phyloP scores from a whole-genome alignment of 2,113 vertebrate species.

The Eupsittula cactorum region DNA sequence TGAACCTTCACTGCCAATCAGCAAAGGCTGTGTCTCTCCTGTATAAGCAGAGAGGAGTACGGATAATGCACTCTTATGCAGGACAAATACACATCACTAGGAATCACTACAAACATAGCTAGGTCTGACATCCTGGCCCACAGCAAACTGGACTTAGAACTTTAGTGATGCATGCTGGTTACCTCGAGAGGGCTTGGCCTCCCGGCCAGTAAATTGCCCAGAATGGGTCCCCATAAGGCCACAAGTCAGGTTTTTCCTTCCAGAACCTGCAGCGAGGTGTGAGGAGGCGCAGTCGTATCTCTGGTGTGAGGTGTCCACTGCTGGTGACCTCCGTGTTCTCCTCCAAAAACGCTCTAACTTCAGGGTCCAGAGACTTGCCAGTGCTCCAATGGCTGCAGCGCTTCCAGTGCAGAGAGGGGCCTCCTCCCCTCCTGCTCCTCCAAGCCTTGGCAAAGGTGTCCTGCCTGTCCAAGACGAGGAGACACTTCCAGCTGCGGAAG shows the following conservation, averaged over 20 bases:
- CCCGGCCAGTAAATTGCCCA: slow-evolving; percentile 98
- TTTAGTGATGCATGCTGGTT: not conserved
- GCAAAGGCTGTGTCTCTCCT: not conserved
- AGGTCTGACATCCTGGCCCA: not conserved
- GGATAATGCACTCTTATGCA: not conserved
- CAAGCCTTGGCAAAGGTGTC: not conserved
- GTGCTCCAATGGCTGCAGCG: not conserved
- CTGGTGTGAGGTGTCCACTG: slow-evolving; percentile 84
- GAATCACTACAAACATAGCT: not conserved
- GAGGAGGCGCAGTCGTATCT: slow-evolving; percentile 86
- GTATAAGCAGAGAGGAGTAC: not conserved
- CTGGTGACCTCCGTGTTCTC: slow-evolving; percentile 85
- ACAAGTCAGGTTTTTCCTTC: slow-evolving; percentile 84
- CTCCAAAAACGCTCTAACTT: slow-evolving; percentile 78
- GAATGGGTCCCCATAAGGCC: slow-evolving; percentile 91
- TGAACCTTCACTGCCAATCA: not conserved
- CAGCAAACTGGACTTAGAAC: not conserved
- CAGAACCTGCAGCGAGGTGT: slow-evolving; percentile 89
- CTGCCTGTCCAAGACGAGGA: not conserved
- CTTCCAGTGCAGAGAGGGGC: not conserved
- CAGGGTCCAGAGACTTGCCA: slow-evolving; percentile 20
- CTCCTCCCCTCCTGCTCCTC: slow-evolving; percentile 1
- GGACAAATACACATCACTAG: not conserved
- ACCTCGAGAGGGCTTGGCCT: slow-evolving; percentile 92
- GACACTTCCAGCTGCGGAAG: not conserved